Evolutionary conservation across 2,888 invertebrate species (phyloP).

Genomic region (Zelleria hepariella): DNA sequence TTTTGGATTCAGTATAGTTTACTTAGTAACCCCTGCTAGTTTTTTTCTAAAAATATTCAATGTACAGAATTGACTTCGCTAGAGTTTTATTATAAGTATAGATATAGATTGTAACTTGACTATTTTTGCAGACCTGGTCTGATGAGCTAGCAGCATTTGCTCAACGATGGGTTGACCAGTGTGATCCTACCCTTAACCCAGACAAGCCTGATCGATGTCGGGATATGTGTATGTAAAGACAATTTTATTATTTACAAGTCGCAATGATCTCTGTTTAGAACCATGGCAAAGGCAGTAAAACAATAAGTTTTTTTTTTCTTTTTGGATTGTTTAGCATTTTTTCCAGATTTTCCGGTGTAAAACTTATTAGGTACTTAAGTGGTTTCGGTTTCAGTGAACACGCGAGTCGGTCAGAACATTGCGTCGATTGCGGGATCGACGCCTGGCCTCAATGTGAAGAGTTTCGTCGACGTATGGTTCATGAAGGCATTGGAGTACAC

Average conservation of each 20-base stretch:
- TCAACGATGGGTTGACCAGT: conserved; percentile 59
- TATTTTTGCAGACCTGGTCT: conserved; percentile 44
- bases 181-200: conserved; percentile 33
- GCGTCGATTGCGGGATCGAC: conserved; percentile 40
- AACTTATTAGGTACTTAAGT: no score
- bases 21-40: no score
- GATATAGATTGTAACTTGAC: not conserved
- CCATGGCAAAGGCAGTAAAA: no score
- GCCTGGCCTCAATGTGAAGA: conserved; percentile 37
- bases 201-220: conserved; percentile 48
- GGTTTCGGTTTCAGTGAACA: conserved; percentile 26
- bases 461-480: conserved; percentile 56
- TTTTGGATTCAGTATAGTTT: no score
- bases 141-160: conserved; percentile 39
- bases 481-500: conserved; percentile 40
- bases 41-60: no score
- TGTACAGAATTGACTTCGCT: no score
- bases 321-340: no score
- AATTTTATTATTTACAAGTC: no score
- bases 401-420: conserved; percentile 47
- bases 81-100: not conserved
- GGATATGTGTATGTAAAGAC: conserved; percentile 34
- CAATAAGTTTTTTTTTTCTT: no score
- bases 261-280: no score
- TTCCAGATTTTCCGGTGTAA: no score